Conservation (phyloP, 2,797 vertebrate species). For the Columba guinea region DNA sequence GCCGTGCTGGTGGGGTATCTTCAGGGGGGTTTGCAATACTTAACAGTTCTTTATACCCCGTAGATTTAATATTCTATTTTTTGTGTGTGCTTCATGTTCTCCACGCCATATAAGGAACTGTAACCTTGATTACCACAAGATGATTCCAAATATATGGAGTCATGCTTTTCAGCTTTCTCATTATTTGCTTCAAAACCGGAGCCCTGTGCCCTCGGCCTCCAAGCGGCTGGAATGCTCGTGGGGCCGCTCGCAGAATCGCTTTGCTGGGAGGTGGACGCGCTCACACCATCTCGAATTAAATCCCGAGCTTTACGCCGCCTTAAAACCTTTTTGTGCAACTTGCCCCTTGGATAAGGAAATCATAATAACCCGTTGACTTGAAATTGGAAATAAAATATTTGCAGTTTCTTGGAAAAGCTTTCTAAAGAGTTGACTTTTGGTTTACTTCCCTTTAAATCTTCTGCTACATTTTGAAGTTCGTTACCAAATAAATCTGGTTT, state of each 20-base stretch:
- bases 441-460: neutral
- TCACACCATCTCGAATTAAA: neutral
- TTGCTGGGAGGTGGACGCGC: neutral
- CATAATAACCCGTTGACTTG: neutral
- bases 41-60: neutral
- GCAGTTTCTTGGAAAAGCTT: neutral
- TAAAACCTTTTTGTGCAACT: neutral
- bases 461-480: neutral
- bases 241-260: constrained; percentile 31
- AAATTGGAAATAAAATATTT: neutral
- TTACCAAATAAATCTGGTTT: neutral
- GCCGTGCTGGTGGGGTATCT: neutral
- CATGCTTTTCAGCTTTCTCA: constrained; percentile 69
- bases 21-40: neutral
- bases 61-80: constrained; percentile 1
- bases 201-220: constrained; percentile 69
- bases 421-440: neutral
- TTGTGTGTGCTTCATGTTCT: constrained; percentile 27
- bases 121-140: constrained; percentile 65
- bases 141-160: constrained; percentile 73
- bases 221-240: constrained; percentile 65
- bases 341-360: neutral
- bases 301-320: neutral
- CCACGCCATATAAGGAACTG: constrained; percentile 53
- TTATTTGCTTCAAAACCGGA: constrained; percentile 72